These are phyloP conservation scores for Laterallus jamaicensis DNA, from an alignment of 2,113 vertebrate species.

Conservation along the genomic window DNA sequence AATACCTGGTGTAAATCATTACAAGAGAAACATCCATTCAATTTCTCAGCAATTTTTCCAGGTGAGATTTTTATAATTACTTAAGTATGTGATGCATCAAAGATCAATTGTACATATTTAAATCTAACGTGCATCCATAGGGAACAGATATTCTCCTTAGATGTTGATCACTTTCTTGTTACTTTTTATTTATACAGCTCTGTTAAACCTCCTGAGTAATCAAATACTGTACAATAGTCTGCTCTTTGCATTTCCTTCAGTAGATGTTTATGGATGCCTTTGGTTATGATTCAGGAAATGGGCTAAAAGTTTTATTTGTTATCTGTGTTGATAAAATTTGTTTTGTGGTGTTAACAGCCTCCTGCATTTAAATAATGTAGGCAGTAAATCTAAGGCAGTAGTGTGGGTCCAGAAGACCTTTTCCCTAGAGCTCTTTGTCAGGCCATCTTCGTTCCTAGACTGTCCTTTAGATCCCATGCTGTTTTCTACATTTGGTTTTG, in stretches of 20 bases:
- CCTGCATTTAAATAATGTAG: constrained; percentile 65
- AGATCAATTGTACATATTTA: constrained; percentile 38
- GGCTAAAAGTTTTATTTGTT: constrained; percentile 64
- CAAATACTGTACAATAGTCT: constrained; percentile 44
- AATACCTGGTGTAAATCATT: not conserved
- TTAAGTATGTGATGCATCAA: not conserved
- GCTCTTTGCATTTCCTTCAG: constrained; percentile 43
- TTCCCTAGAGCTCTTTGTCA: not conserved
- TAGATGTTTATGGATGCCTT: constrained; percentile 42
- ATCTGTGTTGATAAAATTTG: constrained; percentile 51
- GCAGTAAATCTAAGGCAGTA: constrained; percentile 50
- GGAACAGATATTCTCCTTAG: constrained; percentile 35
- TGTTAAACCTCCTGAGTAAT: constrained; percentile 55
- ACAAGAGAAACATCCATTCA: not conserved
- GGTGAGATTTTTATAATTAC: constrained; percentile 29
- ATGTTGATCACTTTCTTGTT: constrained; percentile 52
- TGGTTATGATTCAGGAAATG: constrained; percentile 66
- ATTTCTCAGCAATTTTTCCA: not conserved
- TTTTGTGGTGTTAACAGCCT: constrained; percentile 46
- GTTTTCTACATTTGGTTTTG: not conserved
- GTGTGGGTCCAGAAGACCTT: not conserved
- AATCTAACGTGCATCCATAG: constrained; percentile 31
- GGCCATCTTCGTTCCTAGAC: not conserved
- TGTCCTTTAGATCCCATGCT: not conserved
- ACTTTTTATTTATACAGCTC: constrained; percentile 66